Evolutionary conservation across 2,797 vertebrate species (phyloP).

Genomic region (Pogonophryne albipinna): DNA sequence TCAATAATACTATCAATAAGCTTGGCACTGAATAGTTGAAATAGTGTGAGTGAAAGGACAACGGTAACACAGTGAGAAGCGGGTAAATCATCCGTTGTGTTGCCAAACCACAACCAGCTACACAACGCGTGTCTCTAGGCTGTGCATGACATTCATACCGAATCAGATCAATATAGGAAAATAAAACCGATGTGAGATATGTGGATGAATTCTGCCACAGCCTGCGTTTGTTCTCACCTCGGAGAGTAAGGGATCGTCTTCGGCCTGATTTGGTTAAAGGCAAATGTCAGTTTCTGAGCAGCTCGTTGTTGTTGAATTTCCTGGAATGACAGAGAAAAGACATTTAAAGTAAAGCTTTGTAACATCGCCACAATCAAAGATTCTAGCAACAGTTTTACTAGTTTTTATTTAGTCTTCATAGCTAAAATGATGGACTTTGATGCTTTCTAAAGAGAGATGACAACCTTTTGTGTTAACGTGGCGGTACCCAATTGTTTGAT

Average conservation of each 20-base stretch:
- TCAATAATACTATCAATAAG: neutral
- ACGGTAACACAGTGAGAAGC: too few relatives aligned
- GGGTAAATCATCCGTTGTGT: neutral
- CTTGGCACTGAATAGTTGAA: neutral
- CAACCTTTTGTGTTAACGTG: neutral
- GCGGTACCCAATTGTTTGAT: neutral
- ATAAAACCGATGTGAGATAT: neutral
- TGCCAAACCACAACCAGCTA: conserved; percentile 14
- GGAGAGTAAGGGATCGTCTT: conserved; percentile 98
- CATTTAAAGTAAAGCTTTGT: neutral
- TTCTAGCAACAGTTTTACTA: neutral
- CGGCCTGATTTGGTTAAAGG: conserved; percentile 97
- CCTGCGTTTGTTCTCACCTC: conserved; percentile 81
- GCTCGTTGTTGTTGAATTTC: conserved; percentile 99
- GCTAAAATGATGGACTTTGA: neutral
- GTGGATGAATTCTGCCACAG: neutral
- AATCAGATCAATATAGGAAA: neutral
- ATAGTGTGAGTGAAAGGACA: neutral
- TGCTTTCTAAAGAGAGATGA: neutral
- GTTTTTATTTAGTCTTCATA: neutral
- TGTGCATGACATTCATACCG: neutral
- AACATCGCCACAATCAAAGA: neutral
- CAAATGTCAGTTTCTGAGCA: conserved; percentile 98
- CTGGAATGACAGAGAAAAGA: conserved; percentile 73
- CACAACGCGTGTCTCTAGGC: neutral